Evolutionary conservation across 2,888 invertebrate species (phyloP).

Genomic region (Lottia scabra): DNA sequence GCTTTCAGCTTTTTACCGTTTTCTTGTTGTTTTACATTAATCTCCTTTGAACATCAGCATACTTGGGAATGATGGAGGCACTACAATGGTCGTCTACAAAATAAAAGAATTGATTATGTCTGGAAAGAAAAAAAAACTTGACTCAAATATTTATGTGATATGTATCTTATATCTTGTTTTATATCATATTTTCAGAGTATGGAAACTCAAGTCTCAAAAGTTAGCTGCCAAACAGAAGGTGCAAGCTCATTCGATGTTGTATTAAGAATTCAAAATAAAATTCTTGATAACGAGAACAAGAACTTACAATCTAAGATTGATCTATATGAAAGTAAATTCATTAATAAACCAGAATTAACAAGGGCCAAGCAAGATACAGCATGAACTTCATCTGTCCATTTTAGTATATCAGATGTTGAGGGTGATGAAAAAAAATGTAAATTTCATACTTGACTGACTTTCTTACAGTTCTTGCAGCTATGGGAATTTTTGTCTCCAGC

Average conservation of each 20-base stretch:
- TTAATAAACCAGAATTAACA: not conserved
- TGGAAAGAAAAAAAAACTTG: too few species aligned
- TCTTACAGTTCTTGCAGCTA: not conserved
- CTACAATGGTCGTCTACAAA: too few species aligned
- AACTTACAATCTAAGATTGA: not conserved
- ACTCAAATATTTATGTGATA: too few species aligned
- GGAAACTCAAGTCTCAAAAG: not conserved
- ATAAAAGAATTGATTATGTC: too few species aligned
- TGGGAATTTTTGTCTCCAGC: not conserved
- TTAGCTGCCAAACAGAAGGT: not conserved
- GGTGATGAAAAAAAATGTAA: not conserved
- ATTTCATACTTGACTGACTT: not conserved
- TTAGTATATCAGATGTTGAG: not conserved
- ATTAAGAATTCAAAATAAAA: not conserved
- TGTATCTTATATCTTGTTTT: not conserved
- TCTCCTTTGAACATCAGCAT: too few species aligned
- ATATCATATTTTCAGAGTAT: not conserved
- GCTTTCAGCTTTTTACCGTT: too few species aligned
- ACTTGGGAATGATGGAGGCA: too few species aligned
- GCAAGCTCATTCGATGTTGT: not conserved
- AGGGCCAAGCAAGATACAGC: not conserved
- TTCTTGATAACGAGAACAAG: not conserved
- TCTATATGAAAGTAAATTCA: not conserved
- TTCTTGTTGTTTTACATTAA: too few species aligned
- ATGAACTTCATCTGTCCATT: not conserved